Base-by-base conservation (phyloP, 2,888 invertebrate genomes). In the Standfussiana lucernea region DNA sequence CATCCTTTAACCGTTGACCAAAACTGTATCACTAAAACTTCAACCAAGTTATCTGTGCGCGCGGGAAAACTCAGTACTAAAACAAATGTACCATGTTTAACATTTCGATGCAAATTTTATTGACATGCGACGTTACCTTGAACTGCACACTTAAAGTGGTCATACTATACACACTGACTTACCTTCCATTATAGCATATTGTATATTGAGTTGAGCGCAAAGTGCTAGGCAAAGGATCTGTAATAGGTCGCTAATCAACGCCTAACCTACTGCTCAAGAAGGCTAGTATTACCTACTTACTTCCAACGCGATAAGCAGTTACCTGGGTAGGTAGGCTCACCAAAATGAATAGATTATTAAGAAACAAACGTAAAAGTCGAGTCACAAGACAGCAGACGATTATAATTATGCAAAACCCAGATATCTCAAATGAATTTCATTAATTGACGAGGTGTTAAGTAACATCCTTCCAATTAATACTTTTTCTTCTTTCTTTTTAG, bases 211-310 rank as follows among this genome's bases (percentile, higher is more conserved):
- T 76, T 70, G 62, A 47, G 45, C 47, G 77, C 67, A 68, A 84
- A 83, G 53, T 75, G 67, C 61, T 65, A 28, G 21, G 35, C 35
- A 86, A 69, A 77, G 80, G 75, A 75, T 73, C 67, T 37, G 65
- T 75, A 79, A 73, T 75, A 53, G 47, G 13, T 13, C 47, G 80
- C 80, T 84, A 85, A 85, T 86, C 66, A 80, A 53, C 61, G 24
- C 4, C 61, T 80, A 86, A 77, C 86, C 83, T 68, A 84, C 77
- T 78, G 65, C 45, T 72, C 76, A 64, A 59, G 66, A 72, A 83
- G 75, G 72, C 65, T 84, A 45, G 24, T 35, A 28, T 32, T 82
- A 40, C 56, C 59, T 72, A 13, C 37, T 45, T 62, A 53, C 61
- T 61, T 61, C 21, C 61, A 37, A 66, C 4, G 42, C 53, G 47